phyloP scores from a whole-genome alignment of 2,113 vertebrate genomes.

The Salvelinus fontinalis region DNA sequence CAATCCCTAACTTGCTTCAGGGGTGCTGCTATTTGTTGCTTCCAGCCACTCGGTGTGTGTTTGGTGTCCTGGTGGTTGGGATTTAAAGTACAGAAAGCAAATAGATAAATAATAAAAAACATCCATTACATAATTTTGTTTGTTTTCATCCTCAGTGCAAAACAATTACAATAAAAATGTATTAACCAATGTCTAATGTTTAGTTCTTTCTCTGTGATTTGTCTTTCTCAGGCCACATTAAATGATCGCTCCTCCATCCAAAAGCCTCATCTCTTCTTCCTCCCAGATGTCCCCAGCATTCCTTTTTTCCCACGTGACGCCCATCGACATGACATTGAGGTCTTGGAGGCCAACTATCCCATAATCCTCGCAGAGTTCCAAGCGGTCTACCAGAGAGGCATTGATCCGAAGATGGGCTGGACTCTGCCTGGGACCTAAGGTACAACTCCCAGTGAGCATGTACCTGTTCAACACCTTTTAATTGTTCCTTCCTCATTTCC shows the following conservation, averaged over 20 bases:
- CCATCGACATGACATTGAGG: conserved; percentile 86
- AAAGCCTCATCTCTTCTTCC: conserved; percentile 83
- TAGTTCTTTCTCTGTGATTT: not conserved
- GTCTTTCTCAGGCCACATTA: conserved; percentile 55
- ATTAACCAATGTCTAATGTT: too few relatives aligned
- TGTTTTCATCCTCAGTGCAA: too few relatives aligned
- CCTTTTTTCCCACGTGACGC: conserved; percentile 86
- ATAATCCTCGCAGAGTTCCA: conserved; percentile 81
- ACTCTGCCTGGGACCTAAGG: conserved; percentile 74
- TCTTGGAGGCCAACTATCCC: conserved; percentile 80
- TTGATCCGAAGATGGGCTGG: conserved; percentile 77
- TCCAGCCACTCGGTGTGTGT: too few relatives aligned
- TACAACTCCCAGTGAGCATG: conserved; percentile 29
- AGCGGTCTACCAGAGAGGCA: conserved; percentile 74
- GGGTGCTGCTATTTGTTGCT: too few relatives aligned
- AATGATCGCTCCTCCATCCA: conserved; percentile 78
- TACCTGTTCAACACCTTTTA: not conserved
- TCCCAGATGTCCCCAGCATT: conserved; percentile 84
- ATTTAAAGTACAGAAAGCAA: too few relatives aligned
- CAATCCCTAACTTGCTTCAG: too few relatives aligned
- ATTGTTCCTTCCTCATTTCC: conserved; percentile 2
- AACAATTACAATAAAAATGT: too few relatives aligned
- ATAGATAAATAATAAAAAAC: too few relatives aligned
- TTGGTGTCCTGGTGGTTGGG: too few relatives aligned
- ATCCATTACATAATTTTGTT: too few relatives aligned